Evolutionary conservation across 2,113 vertebrate genomes (phyloP), one percentile per base, ranked within the genome.

Genomic region (Crotophaga sulcirostris): DNA sequence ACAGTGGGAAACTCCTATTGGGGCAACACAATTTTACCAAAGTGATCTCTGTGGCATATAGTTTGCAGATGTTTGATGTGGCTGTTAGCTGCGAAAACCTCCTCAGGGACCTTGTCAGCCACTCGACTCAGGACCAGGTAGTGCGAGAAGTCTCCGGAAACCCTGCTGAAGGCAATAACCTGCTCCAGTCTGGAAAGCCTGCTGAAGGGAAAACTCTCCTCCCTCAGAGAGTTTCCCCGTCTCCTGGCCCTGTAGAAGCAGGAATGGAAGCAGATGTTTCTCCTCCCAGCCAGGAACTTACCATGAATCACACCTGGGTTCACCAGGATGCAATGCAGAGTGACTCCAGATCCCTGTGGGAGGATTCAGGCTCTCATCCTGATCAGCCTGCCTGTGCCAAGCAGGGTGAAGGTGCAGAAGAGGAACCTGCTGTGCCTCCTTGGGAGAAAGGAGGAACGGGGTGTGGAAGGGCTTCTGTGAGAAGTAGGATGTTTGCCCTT

Each of bases 11-110:
- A 68, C 97, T 99, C 26, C 98, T 98, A 1, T 81, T 98, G 16
- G 98, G 99, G 62, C 99, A 99, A 82, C 98, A 99, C 97, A 99
- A 98, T 93, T 98, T 99, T 78, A 98, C 98, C 59, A 98, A 98
- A 77, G 96, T 99, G 38, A 98, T 99, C 38, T 98, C 98, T 0
- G 93, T 98, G 8, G 99, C 99, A 5, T 98, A 99, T 96, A 99
- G 98, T 95, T 98, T 99, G 63, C 99, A 99, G 97, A 99, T 99
- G 99, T 99, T 98, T n/a, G 98, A 99, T 17, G 98, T 99, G 88
- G 98, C 99, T 5, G 97, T 98, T 7, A 98, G 98, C 18, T 99
- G 99, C 91, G 99, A 98, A 95, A 98, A 98, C 33, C 97, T 99
- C 70, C 98, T 99, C 58, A 97, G 97, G 51, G 98, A 96, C 52